A percentile compares a stretch with the other conserved stretches of the same genome.
Conservation (phyloP, 2,113 vertebrate genomes). For the Tychaedon coryphoeus region DNA sequence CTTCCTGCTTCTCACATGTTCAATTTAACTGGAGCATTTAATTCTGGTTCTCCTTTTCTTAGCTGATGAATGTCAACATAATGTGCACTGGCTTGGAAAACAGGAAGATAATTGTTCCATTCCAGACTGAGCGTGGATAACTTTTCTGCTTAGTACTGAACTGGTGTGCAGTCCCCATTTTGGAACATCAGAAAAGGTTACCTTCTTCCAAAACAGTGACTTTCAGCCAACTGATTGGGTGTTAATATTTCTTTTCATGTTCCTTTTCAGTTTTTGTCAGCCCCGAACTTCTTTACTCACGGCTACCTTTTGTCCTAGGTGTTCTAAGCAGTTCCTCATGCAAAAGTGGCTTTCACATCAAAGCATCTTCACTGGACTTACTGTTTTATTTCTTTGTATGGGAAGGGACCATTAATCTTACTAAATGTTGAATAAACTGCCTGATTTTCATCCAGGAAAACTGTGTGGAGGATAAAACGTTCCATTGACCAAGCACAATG, state of each 20-base stretch:
- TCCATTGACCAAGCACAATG: background rate
- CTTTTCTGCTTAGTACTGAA: background rate
- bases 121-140: background rate
- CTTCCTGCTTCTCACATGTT: conserved; percentile 10
- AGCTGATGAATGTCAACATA: conserved; percentile 43
- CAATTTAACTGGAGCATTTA: conserved; percentile 44
- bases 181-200: background rate
- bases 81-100: conserved; percentile 40
- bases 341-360: background rate
- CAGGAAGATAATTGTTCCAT: conserved; percentile 3
- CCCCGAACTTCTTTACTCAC: background rate
- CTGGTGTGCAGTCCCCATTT: background rate
- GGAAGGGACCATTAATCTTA: background rate
- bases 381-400: background rate
- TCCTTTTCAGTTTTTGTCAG: background rate
- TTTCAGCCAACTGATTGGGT: background rate
- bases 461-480: background rate
- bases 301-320: background rate
- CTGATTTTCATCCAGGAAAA: background rate
- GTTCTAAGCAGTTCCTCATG: background rate
- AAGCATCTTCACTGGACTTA: background rate
- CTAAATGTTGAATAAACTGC: background rate
- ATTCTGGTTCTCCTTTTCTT: conserved; percentile 37
- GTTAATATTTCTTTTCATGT: background rate
- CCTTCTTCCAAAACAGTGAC: background rate